Percentiles rank a stretch among this genome's conserved stretches.
phyloP scores from a whole-genome alignment of 1,140 invertebrate species.

The Lucilia cuprina region DNA sequence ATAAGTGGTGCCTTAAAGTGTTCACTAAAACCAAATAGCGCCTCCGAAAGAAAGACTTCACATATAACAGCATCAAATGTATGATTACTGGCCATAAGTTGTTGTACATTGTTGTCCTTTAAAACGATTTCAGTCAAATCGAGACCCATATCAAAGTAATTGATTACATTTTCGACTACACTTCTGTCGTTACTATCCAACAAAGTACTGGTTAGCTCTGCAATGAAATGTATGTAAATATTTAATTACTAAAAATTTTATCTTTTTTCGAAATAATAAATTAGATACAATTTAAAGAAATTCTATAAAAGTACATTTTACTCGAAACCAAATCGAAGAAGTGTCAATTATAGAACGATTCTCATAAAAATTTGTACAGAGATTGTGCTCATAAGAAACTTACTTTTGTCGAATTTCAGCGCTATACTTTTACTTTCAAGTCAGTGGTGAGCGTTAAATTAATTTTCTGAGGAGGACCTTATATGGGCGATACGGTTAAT shows the following conservation, averaged over 20 bases:
- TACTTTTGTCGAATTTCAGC: too few relatives aligned
- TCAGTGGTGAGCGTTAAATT: too few relatives aligned
- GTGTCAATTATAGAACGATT: too few relatives aligned
- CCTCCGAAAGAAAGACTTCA: conserved; percentile 58
- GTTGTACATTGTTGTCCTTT: conserved; percentile 41
- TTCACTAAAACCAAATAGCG: conserved; percentile 52
- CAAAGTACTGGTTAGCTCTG: conserved; percentile 44
- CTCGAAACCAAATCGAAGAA: too few relatives aligned
- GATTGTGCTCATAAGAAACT: too few relatives aligned
- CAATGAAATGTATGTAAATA: conserved; percentile 26
- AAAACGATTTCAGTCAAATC: conserved; percentile 45
- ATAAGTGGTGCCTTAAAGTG: conserved; percentile 58
- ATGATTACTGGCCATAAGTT: conserved; percentile 47
- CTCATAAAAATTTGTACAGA: too few relatives aligned
- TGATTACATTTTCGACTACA: conserved; percentile 47
- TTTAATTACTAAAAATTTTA: not conserved
- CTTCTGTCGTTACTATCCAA: conserved; percentile 40
- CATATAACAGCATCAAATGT: conserved; percentile 57
- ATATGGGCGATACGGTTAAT: too few relatives aligned
- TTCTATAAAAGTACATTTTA: too few relatives aligned
- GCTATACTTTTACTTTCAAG: too few relatives aligned
- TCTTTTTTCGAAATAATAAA: too few relatives aligned
- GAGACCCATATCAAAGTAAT: conserved; percentile 51
- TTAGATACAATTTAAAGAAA: too few relatives aligned
- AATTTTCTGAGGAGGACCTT: too few relatives aligned